Base-by-base conservation (phyloP, 1,140 invertebrate species). In the Megalonaias nervosa region DNA sequence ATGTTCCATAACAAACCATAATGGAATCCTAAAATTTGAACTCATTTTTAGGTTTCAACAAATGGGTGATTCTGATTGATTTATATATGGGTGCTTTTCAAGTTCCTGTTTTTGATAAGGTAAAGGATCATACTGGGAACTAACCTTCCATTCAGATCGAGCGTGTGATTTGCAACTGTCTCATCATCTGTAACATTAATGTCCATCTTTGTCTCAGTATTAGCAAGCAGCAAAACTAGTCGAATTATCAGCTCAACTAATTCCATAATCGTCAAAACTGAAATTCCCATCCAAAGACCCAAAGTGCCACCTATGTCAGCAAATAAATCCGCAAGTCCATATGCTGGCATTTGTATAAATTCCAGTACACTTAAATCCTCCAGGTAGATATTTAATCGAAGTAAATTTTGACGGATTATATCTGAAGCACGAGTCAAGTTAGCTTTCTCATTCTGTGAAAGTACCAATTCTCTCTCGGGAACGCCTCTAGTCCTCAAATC, bases 281-380 rank as follows among this genome's bases (percentile, higher is more conserved):
- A 89, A 66, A 89, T 88, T 11, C 88, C 88, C 86, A 89, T 89
- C 88, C 88, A 89, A 21, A 89, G 75, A 17, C 88, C 88, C 21
- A 89, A 74, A 9, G 88, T 89, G 3, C 88, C 88, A 9, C 88
- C 88, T 60, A 89, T 88, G 67, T 89, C 88, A 0, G 88, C 85
- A 78, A 89, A 87, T 72, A 89, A 81, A 74, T 89, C 87, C 11
- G 85, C 84, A 19, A 89, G 77, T 12, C 84, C 86, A 78, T 89
- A 89, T 19, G 84, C 87, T 26, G 87, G 84, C 73, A 87, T 87
- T 75, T 89, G 86, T 67, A 80, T 83, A 59, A 87, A 88, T 77
- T 89, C 87, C 11, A 87, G 82, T 15, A 89, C 84, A 81, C 86
- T 89, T 55, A 89, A 80, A 70, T 88, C 88, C 71, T 88, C 84